Conservation (phyloP, 2,113 vertebrate genomes). For the Corvus moneduloides region DNA sequence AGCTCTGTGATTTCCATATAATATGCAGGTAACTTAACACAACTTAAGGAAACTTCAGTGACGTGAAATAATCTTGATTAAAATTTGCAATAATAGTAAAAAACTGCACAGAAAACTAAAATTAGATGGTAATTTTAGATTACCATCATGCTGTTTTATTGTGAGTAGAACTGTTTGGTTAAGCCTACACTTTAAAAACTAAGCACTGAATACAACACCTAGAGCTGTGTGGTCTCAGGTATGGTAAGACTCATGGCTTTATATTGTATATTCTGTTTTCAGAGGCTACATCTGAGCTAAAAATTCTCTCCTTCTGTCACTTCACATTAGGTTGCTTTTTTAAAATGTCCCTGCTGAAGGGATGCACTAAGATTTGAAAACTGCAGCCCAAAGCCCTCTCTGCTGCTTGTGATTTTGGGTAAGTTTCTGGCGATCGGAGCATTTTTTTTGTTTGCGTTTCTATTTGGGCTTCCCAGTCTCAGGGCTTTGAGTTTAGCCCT, state of each 20-base stretch:
- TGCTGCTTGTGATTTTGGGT: background rate
- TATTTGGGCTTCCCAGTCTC: background rate
- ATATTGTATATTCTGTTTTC: background rate
- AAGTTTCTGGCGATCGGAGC: background rate
- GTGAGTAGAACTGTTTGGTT: background rate
- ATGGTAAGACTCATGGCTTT: background rate
- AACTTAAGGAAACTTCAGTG: background rate
- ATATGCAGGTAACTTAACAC: background rate
- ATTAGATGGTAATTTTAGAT: background rate
- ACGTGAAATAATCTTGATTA: background rate
- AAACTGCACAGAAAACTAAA: background rate
- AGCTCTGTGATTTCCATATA: background rate
- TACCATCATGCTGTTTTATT: background rate
- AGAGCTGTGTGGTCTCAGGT: background rate
- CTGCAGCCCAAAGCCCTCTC: background rate
- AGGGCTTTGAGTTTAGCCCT: background rate
- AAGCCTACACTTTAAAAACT: background rate
- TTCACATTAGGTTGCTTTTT: background rate
- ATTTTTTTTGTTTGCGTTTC: too few species aligned
- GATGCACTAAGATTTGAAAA: rapidly evolving
- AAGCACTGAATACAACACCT: background rate
- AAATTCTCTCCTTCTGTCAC: background rate
- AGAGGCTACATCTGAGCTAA: background rate
- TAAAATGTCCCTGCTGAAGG: background rate
- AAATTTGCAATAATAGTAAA: background rate